Percentiles rank a stretch among this genome's conserved stretches.
These are phyloP conservation scores for Drosophila nigrodunni DNA, from an alignment of 1,140 invertebrate genomes.

Conservation along the genomic window DNA sequence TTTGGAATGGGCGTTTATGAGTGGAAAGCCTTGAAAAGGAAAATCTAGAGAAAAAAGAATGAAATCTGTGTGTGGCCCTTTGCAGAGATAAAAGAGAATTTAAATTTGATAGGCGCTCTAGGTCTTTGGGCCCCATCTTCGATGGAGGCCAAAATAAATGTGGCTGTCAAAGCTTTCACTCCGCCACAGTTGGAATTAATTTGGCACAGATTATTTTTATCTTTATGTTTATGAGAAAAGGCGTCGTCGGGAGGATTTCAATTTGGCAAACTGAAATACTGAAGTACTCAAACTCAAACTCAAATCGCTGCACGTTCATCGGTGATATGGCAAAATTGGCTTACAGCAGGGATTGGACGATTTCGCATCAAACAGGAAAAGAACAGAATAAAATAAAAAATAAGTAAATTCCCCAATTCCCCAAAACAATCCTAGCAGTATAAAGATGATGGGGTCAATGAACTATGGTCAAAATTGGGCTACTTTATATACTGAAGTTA, in stretches of 20 bases:
- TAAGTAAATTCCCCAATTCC: conserved; percentile 15
- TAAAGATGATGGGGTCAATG: conserved; percentile 41
- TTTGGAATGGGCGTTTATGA: conserved; percentile 37
- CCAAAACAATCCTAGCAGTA: conserved; percentile 8
- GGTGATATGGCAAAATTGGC: conserved; percentile 59
- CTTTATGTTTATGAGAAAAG: conserved; percentile 70
- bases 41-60: conserved; percentile 13
- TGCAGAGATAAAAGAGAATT: conserved; percentile 54
- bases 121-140: conserved; percentile 39
- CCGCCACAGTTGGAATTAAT: conserved; percentile 65
- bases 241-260: conserved; percentile 67
- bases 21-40: conserved; percentile 29
- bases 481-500: conserved; percentile 45
- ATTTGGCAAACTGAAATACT: conserved; percentile 44
- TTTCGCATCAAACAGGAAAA: conserved; percentile 15
- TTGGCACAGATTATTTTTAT: conserved; percentile 75
- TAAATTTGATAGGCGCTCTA: conserved; percentile 58
- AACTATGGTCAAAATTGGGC: conserved; percentile 33
- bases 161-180: conserved; percentile 65
- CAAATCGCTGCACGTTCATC: conserved; percentile 75
- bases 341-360: conserved; percentile 30
- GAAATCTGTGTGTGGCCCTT: conserved; percentile 25
- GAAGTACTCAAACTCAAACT: neutral
- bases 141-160: conserved; percentile 35
- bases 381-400: too few species aligned